These are phyloP conservation scores for Motacilla tschutschensis DNA, from an alignment of 2,113 vertebrate species.

Conservation along the genomic window DNA sequence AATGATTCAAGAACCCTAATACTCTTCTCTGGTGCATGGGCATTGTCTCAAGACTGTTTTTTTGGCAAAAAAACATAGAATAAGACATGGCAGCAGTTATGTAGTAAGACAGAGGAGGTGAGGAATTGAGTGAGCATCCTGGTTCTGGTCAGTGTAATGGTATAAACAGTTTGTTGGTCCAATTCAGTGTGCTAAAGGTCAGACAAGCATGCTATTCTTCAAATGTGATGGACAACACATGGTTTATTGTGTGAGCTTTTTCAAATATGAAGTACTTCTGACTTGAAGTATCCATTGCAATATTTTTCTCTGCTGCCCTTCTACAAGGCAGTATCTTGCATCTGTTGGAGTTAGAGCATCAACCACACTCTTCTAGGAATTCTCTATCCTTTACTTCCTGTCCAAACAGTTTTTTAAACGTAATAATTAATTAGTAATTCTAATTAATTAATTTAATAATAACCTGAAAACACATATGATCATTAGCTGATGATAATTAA, in stretches of 20 bases:
- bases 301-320: neutral
- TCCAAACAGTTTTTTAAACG: neutral
- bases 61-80: neutral
- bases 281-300: neutral
- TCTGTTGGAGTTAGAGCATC: neutral
- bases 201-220: neutral
- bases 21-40: neutral
- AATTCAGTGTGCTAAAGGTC: neutral
- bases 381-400: neutral
- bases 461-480: neutral
- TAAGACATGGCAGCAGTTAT: neutral
- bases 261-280: neutral
- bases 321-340: neutral
- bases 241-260: neutral
- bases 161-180: neutral
- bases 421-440: neutral
- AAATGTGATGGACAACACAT: neutral
- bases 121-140: neutral
- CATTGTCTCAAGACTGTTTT: neutral
- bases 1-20: neutral
- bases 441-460: neutral
- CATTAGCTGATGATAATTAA: neutral
- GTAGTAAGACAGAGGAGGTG: neutral
- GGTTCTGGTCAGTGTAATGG: neutral
- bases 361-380: neutral